These are phyloP conservation scores for Beaufortia kweichowensis DNA, from an alignment of 2,113 vertebrate species.

Conservation along the genomic window DNA sequence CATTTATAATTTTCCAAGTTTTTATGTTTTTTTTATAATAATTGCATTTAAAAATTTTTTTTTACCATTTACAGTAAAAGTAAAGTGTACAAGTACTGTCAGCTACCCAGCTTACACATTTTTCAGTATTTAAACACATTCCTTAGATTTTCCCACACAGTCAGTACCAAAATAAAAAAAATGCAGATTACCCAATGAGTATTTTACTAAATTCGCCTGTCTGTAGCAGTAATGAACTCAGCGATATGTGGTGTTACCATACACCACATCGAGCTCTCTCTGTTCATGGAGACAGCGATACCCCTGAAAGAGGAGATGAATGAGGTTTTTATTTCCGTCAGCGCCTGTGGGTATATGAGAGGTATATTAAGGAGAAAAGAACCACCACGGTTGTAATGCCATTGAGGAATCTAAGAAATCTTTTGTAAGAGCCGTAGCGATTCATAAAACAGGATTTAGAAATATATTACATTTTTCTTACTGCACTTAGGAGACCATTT, in stretches of 20 bases:
- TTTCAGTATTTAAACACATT: background rate
- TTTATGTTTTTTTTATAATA: too few relatives aligned
- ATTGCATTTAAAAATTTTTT: too few relatives aligned
- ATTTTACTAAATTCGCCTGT: background rate
- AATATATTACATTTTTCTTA: constrained; percentile 1
- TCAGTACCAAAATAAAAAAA: background rate
- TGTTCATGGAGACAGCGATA: constrained; percentile 6
- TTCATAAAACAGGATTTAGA: background rate
- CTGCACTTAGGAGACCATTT: background rate
- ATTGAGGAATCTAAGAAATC: constrained; percentile 22
- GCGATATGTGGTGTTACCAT: constrained; percentile 27
- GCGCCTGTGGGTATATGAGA: constrained; percentile 10
- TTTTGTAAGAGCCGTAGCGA: constrained; percentile 33
- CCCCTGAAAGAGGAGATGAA: constrained; percentile 40
- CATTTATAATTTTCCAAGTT: too few relatives aligned
- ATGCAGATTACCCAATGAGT: background rate
- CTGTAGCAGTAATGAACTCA: too few relatives aligned
- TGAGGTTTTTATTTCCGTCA: constrained; percentile 43
- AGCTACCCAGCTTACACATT: background rate
- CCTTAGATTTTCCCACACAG: background rate
- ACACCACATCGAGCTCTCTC: constrained; percentile 27
- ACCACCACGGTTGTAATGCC: background rate
- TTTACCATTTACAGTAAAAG: too few relatives aligned
- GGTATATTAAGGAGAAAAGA: constrained; percentile 13
- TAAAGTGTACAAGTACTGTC: background rate